Evolutionary conservation across 2,888 invertebrate species (phyloP).

Genomic region (Pachycephus smyrnensis): DNA sequence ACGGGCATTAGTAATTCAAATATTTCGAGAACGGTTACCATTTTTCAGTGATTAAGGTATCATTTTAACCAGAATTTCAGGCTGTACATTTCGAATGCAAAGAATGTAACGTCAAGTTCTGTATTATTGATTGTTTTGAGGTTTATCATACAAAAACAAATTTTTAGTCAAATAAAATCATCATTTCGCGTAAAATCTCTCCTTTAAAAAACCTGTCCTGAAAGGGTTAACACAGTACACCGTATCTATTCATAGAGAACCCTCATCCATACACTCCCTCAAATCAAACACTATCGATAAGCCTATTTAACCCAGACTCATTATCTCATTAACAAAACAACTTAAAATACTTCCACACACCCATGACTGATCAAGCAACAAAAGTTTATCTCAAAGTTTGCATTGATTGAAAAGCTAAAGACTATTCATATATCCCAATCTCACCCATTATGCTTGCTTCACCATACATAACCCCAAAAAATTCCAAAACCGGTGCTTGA

Average conservation of each 20-base stretch:
- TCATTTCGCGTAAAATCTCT: too few relatives aligned
- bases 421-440: not conserved
- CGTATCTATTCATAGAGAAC: not conserved
- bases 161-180: too few relatives aligned
- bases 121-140: too few relatives aligned
- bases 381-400: not conserved
- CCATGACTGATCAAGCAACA: not conserved
- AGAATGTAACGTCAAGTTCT: too few relatives aligned
- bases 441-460: not conserved
- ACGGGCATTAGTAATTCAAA: too few relatives aligned
- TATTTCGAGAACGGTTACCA: too few relatives aligned
- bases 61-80: too few relatives aligned
- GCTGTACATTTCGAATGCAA: too few relatives aligned
- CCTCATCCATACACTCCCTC: not conserved
- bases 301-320: not conserved
- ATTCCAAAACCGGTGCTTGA: not conserved
- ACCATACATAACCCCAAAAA: not conserved
- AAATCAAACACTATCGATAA: not conserved
- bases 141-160: too few relatives aligned
- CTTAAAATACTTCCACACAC: not conserved
- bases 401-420: not conserved
- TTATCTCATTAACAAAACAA: not conserved
- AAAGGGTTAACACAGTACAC: too few relatives aligned
- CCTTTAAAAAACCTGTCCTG: too few relatives aligned
- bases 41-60: too few relatives aligned